A percentile compares a stretch with the other conserved stretches of the same genome.
Conservation (phyloP, 2,888 invertebrate genomes). For the Sepioteuthis lessoniana region DNA sequence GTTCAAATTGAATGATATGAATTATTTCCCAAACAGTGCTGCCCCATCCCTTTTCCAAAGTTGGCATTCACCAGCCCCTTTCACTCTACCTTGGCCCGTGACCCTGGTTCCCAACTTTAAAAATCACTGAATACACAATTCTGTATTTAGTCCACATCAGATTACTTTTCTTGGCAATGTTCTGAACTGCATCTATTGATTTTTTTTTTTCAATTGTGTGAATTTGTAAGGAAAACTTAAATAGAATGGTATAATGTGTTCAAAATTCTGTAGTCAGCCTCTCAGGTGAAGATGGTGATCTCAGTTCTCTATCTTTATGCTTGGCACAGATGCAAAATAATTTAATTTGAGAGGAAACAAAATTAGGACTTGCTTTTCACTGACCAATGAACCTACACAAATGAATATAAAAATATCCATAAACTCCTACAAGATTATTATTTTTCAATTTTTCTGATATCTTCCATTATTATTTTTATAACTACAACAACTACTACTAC, state of each 20-base stretch:
- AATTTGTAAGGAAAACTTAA: conserved; percentile 33
- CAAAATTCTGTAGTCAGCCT: neutral
- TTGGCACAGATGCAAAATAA: conserved; percentile 23
- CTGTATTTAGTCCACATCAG: conserved; percentile 8
- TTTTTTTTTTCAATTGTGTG: neutral
- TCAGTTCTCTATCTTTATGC: neutral
- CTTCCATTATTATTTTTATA: neutral
- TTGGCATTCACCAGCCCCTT: neutral
- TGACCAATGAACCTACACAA: conserved; percentile 20
- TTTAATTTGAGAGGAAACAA: neutral
- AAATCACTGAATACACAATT: neutral
- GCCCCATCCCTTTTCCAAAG: neutral
- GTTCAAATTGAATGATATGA: neutral
- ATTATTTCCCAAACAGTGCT: neutral
- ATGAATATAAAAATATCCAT: neutral
- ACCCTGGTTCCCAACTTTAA: neutral
- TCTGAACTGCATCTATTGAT: neutral
- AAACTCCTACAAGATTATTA: neutral
- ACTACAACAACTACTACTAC: too few species aligned
- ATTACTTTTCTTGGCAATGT: neutral
- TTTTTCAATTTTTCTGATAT: too few species aligned
- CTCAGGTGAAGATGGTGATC: neutral
- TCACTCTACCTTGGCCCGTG: neutral
- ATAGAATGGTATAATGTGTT: neutral
- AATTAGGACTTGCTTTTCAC: neutral